phyloP scores from a whole-genome alignment of 2,888 invertebrate species.

The Clistopyga incitator region DNA sequence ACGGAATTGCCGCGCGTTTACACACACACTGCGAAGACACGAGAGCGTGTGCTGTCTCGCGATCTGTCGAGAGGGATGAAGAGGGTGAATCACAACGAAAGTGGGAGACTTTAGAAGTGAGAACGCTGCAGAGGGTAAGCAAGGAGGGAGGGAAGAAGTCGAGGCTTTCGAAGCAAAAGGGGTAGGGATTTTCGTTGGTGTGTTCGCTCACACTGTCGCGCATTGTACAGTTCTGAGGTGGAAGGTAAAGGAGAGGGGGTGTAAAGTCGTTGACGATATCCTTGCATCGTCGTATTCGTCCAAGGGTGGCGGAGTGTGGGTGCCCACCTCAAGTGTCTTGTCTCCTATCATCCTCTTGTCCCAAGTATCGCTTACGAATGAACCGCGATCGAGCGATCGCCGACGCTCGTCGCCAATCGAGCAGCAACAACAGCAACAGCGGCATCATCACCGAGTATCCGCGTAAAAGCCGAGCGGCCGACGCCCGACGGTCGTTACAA shows the following conservation, averaged over 20 bases:
- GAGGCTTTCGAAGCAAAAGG: conserved; percentile 56
- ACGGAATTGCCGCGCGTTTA: conserved; percentile 66
- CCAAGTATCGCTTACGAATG: conserved; percentile 81
- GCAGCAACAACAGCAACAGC: conserved; percentile 66
- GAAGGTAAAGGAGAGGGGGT: conserved; percentile 54
- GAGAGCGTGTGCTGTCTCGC: conserved; percentile 20
- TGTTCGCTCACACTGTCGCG: conserved; percentile 35
- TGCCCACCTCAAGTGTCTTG: conserved; percentile 78
- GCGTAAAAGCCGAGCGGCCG: conserved; percentile 1
- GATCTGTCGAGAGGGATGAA: conserved; percentile 39
- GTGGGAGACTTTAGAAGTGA: conserved; percentile 52
- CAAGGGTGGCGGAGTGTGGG: conserved; percentile 74
- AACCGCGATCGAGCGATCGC: conserved; percentile 81
- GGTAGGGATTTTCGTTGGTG: conserved; percentile 64
- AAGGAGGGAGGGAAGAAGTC: conserved; percentile 71
- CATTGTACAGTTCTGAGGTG: conserved; percentile 53
- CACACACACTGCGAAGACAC: conserved; percentile 43
- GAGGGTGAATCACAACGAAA: conserved; percentile 46
- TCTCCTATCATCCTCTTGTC: conserved; percentile 81
- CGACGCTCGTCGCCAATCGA: conserved; percentile 74
- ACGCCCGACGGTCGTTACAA: conserved; percentile 58
- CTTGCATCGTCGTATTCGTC: conserved; percentile 52
- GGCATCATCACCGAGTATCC: conserved; percentile 48
- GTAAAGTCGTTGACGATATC: conserved; percentile 59
- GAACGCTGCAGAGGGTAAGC: conserved; percentile 18